A percentile compares a stretch with the other conserved stretches of the same genome.
Evolutionary conservation across 1,140 invertebrate genomes (phyloP).

Genomic region (Agraylea sexmaculata): DNA sequence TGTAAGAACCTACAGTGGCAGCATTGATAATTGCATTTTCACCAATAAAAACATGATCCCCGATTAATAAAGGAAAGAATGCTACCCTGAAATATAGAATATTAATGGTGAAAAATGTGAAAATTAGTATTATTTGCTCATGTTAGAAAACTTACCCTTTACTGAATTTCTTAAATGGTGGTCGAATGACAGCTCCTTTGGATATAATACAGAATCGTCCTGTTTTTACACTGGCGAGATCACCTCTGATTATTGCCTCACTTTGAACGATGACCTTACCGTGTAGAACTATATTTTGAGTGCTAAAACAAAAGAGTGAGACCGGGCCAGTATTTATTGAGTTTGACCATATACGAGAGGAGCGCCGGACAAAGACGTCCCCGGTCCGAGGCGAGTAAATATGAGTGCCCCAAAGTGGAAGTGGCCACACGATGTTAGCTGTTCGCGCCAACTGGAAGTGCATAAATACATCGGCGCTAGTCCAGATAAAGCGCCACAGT

Average conservation of each 20-base stretch:
- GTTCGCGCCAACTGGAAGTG: no score
- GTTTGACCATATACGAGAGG: no score
- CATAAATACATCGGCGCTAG: no score
- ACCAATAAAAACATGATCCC: conserved; percentile 95
- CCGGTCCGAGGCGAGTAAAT: no score
- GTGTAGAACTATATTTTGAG: conserved; percentile 96
- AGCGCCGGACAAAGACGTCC: no score
- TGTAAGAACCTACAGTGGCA: conserved; percentile 88
- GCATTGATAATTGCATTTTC: conserved; percentile 93
- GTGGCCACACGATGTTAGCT: no score
- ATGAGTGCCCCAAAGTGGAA: no score
- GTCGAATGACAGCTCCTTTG: conserved; percentile 85
- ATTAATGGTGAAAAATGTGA: conserved; percentile 3
- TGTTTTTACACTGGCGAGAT: conserved; percentile 90
- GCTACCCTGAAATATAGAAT: conserved; percentile 62
- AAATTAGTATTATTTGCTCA: conserved; percentile 7
- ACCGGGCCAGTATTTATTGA: no score
- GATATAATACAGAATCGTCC: conserved; percentile 94
- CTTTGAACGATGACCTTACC: conserved; percentile 98
- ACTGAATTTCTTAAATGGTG: conserved; percentile 97
- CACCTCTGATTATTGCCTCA: conserved; percentile 92
- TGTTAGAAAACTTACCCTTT: conserved; percentile 61
- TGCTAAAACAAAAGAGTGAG: no score
- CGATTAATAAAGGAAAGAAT: conserved; percentile 92
- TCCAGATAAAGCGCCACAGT: no score